Percentiles rank a stretch among this genome's conserved stretches.
These are phyloP conservation scores for Parthenolecanium corni DNA, from an alignment of 2,888 invertebrate genomes.

Conservation along the genomic window DNA sequence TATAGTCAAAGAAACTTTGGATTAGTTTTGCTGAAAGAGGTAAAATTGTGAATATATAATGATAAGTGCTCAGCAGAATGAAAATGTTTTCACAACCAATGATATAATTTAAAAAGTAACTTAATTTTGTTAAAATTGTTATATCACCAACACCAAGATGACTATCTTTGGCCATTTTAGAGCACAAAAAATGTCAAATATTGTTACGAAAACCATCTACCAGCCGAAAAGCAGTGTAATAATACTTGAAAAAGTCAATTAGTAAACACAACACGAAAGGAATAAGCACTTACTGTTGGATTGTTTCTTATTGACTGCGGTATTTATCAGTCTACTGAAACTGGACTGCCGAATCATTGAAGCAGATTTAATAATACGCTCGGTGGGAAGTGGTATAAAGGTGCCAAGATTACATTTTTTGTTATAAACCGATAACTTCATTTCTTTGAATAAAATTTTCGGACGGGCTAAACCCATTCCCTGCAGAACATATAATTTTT, in stretches of 20 bases:
- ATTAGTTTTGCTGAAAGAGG: too few species aligned
- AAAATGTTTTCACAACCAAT: too few species aligned
- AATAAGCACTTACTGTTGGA: slow-evolving; percentile 39
- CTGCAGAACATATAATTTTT: slow-evolving; percentile 6
- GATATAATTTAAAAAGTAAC: too few species aligned
- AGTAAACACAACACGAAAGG: neutral
- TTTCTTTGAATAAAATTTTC: slow-evolving; percentile 10
- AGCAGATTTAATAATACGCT: slow-evolving; percentile 41
- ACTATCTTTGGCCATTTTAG: too few species aligned
- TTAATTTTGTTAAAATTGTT: too few species aligned
- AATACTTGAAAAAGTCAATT: neutral
- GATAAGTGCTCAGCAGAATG: too few species aligned
- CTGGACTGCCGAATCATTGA: slow-evolving; percentile 50
- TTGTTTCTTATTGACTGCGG: slow-evolving; percentile 37
- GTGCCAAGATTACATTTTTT: slow-evolving; percentile 29
- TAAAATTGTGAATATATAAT: too few species aligned
- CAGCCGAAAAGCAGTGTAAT: neutral
- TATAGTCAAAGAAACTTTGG: too few species aligned
- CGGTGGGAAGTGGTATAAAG: slow-evolving; percentile 33
- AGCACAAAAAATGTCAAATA: too few species aligned
- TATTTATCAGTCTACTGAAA: slow-evolving; percentile 51
- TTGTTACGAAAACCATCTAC: neutral
- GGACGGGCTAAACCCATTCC: slow-evolving; percentile 21
- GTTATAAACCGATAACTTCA: slow-evolving; percentile 13
- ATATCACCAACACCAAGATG: too few species aligned